Percentiles rank a stretch among this genome's conserved stretches.
Conservation (phyloP, 2,797 vertebrate genomes). For the Phoeniculus purpureus region DNA sequence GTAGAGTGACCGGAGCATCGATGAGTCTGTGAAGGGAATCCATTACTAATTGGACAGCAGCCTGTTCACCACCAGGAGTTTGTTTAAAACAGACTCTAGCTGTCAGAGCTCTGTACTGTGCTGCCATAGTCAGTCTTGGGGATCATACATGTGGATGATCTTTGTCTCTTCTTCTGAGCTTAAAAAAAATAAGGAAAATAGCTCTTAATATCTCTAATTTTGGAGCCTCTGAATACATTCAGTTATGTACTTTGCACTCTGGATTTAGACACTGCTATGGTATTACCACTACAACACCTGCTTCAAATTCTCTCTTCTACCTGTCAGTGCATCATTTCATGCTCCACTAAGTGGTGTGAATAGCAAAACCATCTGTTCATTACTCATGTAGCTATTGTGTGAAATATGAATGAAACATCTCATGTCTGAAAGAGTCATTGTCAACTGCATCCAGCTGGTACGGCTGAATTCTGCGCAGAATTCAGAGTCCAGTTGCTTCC, state of each 20-base stretch:
- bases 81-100: neutral
- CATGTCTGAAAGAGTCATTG: conserved; percentile 60
- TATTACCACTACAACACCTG: conserved; percentile 44
- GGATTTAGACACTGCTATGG: conserved; percentile 11
- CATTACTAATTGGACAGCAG: neutral
- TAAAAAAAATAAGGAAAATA: neutral
- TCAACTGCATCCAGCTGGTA: conserved; percentile 39
- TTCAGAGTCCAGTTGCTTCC: conserved; percentile 32
- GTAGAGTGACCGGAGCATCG: neutral
- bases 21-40: neutral
- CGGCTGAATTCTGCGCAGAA: neutral
- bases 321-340: conserved; percentile 70
- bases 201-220: neutral
- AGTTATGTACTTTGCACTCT: neutral
- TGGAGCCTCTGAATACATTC: neutral
- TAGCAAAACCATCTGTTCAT: conserved; percentile 72
- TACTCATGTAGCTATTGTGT: conserved; percentile 64
- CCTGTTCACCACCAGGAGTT: conserved; percentile 6
- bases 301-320: conserved; percentile 18
- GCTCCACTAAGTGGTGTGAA: conserved; percentile 62
- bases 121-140: neutral
- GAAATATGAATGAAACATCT: conserved; percentile 65
- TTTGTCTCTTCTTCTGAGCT: neutral
- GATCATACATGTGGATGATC: neutral
- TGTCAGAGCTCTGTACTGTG: neutral